These are phyloP conservation scores for Anseranas semipalmata DNA, from an alignment of 2,113 vertebrate genomes.

Conservation along the genomic window DNA sequence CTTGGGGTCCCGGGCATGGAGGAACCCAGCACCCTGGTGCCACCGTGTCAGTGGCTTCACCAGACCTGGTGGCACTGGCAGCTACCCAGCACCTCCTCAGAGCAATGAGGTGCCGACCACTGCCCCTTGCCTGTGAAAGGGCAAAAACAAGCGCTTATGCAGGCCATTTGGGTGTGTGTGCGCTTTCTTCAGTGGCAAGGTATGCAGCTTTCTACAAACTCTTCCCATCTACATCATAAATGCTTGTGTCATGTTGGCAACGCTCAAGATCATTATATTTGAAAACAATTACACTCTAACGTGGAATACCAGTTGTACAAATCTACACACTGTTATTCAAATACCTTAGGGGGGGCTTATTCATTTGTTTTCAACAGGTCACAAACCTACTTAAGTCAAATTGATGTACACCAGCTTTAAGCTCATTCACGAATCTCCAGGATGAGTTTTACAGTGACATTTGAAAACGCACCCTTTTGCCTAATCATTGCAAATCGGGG, in stretches of 20 bases:
- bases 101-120: accelerated
- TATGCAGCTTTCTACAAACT: not conserved
- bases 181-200: not conserved
- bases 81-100: not conserved
- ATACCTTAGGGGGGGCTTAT: not conserved
- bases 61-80: not conserved
- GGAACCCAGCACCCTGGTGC: not conserved
- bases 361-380: not conserved
- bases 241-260: not conserved
- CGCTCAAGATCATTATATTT: not conserved
- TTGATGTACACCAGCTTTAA: not conserved
- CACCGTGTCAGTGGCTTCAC: accelerated
- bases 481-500: not conserved
- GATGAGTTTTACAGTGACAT: not conserved
- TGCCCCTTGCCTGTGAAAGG: not conserved
- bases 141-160: not conserved
- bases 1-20: not conserved
- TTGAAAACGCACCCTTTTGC: not conserved
- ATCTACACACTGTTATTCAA: not conserved
- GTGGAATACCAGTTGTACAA: not conserved
- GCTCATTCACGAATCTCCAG: not conserved
- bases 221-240: not conserved
- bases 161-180: not conserved
- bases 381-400: not conserved
- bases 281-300: not conserved